Base-by-base conservation (phyloP, 1,140 invertebrate genomes). In the Zaprionus lachaisei region DNA sequence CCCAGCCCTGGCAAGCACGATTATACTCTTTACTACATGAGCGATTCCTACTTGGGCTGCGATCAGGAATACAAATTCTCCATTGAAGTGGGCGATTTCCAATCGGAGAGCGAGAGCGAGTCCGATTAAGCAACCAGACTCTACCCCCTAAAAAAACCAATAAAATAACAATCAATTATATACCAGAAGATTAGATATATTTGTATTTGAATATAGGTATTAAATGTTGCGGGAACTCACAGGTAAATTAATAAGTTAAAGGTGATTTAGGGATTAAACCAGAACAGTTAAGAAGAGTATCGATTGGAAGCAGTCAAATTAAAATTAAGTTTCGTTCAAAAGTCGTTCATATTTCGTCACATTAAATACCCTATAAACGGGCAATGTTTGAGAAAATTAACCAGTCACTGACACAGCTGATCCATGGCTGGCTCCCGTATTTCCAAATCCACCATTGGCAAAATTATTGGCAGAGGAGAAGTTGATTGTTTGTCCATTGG, bases 1-100 rank as follows among this genome's bases (percentile, higher is more conserved):
- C 98, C 98, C 3, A 95, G 95, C 84, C 94, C 97, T 28, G 96
- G 97, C 11, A 95, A 96, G 57, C 96, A 99, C 93, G 96, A 96
- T 15, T 99, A 99, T 93, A 98, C 97, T 0, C 93, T 99, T 38
- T 99, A 99, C 94, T 99, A 98, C 93, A 99, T 99, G 98, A 99
- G 98, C 92, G 99, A 99, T 93, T 97, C 98, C 1, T 99, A 99
- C 92, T 95, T 99, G 83, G 99, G 99, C 14, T 99, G 98, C 91
- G 99, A 99, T 95, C 98, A 99, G 93, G 98, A 99, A 93, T 98
- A 98, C 91, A 96, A 96, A 91, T 97, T 98, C 92, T 95, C 94
- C 1, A 96, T 98, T 24, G 95, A 96, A 79, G 97, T 98, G 26
- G 95, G 94, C 2, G 96, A 96, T 56, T 95, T 95, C 47, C 94